Base-by-base conservation (phyloP, 2,113 vertebrate species). In the Psittacula cyanocephala region DNA sequence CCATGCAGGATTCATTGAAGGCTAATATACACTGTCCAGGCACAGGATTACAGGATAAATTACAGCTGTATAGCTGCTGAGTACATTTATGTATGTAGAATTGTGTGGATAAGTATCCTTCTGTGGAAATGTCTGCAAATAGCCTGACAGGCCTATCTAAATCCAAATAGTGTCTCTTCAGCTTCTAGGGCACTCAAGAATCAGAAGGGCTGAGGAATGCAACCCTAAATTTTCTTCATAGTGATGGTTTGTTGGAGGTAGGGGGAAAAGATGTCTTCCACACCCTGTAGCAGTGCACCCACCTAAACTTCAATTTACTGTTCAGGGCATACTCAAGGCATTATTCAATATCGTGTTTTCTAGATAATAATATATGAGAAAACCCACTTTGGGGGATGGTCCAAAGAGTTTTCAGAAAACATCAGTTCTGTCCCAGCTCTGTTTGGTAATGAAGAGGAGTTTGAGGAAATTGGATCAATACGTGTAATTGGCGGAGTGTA, bases 321-420 rank as follows among this genome's bases (percentile, higher is more conserved):
- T 44, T 80, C 11, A 39, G 43, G 41, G 5, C 24, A 22, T 68
- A 23, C 69, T 95, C 77, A 90, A 65, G 60, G 50, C 25, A n/a
- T 85, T 93, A 63, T 88, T 95, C 69, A 63, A 82, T 53, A 55
- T 96, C 4, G 0, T 97, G 49, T 97, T 86, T 96, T 97, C 44
- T 91, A 99, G 99, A 95, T 99, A 76, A 94, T 98, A 97, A 95
- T 99, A 96, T 99, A 98, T 96, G 98, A 98, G 92, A 98, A 97
- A 95, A 77, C 91, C 29, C 86, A 96, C 64, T 99, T 99, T 89
- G 75, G 64, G 95, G 99, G 99, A 76, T 81, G 95, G 81, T 92
- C 94, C 77, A 98, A 95, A 94, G 98, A 98, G 75, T 94, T 99
- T 84, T 97, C 97, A 89, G 98, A 98, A 92, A 98, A 98, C 76